A percentile compares a stretch with the other conserved stretches of the same genome.
Conservation (phyloP, 2,797 vertebrate genomes). For the Otolemur crassicaudatus region DNA sequence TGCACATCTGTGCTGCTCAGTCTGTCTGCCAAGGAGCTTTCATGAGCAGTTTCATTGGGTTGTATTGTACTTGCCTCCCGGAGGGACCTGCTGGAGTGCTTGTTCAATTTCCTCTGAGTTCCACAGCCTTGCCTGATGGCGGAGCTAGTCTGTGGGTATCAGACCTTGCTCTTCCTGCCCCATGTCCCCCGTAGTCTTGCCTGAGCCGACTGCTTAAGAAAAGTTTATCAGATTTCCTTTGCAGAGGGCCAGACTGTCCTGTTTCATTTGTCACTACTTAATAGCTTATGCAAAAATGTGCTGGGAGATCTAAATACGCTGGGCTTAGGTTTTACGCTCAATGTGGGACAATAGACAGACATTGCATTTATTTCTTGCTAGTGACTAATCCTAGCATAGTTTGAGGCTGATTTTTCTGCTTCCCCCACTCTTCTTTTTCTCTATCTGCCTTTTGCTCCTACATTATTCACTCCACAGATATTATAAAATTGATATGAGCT, state of each 20-base stretch:
- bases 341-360: conserved; percentile 7
- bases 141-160: neutral
- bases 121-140: neutral
- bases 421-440: neutral
- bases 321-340: neutral
- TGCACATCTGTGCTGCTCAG: rapidly evolving
- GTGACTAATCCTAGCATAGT: neutral
- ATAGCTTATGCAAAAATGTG: neutral
- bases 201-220: conserved; percentile 7
- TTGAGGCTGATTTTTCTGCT: neutral
- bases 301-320: neutral
- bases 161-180: neutral
- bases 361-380: conserved; percentile 28
- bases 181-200: neutral
- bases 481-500: neutral
- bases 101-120: neutral
- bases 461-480: neutral
- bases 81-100: neutral
- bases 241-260: conserved; percentile 37
- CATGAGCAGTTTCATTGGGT: no score
- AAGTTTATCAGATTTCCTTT: conserved; percentile 50
- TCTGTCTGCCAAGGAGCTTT: neutral
- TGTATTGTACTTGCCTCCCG: neutral
- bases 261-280: conserved; percentile 60
- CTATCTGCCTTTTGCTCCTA: neutral